Evolutionary conservation across 2,888 invertebrate genomes (phyloP), one percentile per base, ranked within the genome.

Genomic region (Torymus auratus): DNA sequence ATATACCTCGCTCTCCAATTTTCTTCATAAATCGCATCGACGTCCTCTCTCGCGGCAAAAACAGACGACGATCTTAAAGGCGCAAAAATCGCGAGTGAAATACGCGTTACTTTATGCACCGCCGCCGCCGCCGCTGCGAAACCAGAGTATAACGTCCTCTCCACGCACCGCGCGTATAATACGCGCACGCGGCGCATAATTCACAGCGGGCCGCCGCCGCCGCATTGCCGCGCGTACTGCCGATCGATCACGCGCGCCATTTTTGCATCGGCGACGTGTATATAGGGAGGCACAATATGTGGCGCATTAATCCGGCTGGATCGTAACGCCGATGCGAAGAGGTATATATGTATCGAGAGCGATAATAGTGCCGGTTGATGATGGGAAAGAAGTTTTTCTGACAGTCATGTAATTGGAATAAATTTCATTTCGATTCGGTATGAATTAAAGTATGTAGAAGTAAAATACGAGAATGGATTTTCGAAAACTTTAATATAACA

Each of bases 171-270:
- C 7, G 41, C 41, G 41, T 41, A 41, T 41, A 41, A 41, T 41
- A 41, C 41, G 41, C 41, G 41, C 52, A 17, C 60, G 65, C 23
- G 15, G 50, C 70, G 75, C 71, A 75, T 80, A 80, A 60, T 67
- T 80, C 80, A 75, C 80, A 75, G 80, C 74, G 80, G 78, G 76
- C 53, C 67, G 56, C 41, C 53, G 58, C 50, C 41, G 23, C 50
- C 56, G 70, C 64, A 52, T 76, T 4, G 62, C 73, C 68, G 23
- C 55, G 62, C 55, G 28, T 41, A 62, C 23, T 17, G 14, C 10
- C 79, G 74, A 79, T 79, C 79, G 79, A 79, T 79, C 79, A 79
- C 62, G 58, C n/a, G 41, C 62, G 71, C 12, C 41, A 67, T 72
- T 72, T 68, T 72, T 67, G 23, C 78, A 20, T 60, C 69, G 67